Percentiles rank a stretch among this genome's conserved stretches.
Evolutionary conservation across 23 tunicate species (phyloP).

Genomic region (Aplidium turbinatum): DNA sequence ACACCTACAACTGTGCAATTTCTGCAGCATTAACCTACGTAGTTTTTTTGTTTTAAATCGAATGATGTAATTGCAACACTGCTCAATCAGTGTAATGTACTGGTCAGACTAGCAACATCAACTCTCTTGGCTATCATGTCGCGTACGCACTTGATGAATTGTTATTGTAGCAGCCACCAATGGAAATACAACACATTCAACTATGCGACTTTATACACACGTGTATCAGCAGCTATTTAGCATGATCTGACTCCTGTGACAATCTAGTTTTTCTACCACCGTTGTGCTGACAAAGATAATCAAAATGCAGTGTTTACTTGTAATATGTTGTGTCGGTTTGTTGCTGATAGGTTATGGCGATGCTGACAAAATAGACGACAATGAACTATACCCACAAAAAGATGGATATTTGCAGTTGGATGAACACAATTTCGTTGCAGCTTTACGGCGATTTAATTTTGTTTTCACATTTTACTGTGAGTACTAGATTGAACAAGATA

Average conservation of each 20-base stretch:
- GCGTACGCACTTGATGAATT: slow-evolving; percentile 12
- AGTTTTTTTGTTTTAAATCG: too few relatives aligned
- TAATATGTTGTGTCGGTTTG: not conserved
- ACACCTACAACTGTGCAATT: too few relatives aligned
- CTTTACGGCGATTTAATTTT: slow-evolving; percentile 34
- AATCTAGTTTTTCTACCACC: too few relatives aligned
- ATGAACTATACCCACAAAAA: slow-evolving; percentile 46
- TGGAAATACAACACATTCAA: slow-evolving; percentile 4
- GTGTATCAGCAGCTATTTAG: too few relatives aligned
- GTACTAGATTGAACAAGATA: slow-evolving; percentile 17
- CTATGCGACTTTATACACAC: too few relatives aligned
- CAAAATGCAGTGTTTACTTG: not conserved
- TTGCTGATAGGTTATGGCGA: not conserved
- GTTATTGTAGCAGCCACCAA: slow-evolving; percentile 11
- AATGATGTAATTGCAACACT: too few relatives aligned
- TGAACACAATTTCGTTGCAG: slow-evolving; percentile 48
- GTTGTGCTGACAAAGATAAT: too few relatives aligned
- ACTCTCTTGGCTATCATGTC: too few relatives aligned
- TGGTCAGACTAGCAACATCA: too few relatives aligned
- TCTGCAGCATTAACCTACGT: too few relatives aligned
- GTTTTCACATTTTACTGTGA: slow-evolving; percentile 57
- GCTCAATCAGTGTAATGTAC: too few relatives aligned
- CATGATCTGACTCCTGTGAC: too few relatives aligned
- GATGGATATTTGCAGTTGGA: slow-evolving; percentile 43
- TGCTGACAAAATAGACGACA: slow-evolving; percentile 8